These are phyloP conservation scores for Channa maculata DNA, from an alignment of 2,113 vertebrate species.

Conservation along the genomic window DNA sequence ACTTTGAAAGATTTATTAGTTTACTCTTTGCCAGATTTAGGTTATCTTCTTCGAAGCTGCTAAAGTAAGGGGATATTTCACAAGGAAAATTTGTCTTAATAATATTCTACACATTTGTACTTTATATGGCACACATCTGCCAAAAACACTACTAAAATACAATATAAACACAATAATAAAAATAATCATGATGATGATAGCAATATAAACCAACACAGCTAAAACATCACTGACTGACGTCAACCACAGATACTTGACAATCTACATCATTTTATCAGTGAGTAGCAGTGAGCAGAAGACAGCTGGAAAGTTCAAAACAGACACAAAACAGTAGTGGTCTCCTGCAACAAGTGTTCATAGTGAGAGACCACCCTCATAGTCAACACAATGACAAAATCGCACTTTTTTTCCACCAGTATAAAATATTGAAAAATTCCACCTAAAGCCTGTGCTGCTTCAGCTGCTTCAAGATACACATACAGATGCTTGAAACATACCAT, in stretches of 20 bases:
- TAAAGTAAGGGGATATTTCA: too few relatives aligned
- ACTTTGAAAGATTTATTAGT: neutral
- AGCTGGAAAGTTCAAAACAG: constrained; percentile 43
- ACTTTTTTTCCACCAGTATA: constrained; percentile 16
- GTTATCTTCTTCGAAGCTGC: too few relatives aligned
- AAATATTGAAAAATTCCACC: constrained; percentile 9
- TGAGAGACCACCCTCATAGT: constrained; percentile 51
- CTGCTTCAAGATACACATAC: neutral
- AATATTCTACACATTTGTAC: too few relatives aligned
- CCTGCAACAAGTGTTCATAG: constrained; percentile 39
- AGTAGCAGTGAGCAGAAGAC: constrained; percentile 11
- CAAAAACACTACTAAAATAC: too few relatives aligned
- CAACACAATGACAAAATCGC: constrained; percentile 4
- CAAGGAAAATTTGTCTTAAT: too few relatives aligned
- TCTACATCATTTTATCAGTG: neutral
- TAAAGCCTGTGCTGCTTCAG: neutral
- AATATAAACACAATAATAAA: neutral
- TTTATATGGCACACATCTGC: too few relatives aligned
- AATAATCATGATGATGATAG: neutral
- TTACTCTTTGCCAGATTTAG: too few relatives aligned
- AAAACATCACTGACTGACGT: constrained; percentile 2
- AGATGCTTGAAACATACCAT: neutral
- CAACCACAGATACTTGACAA: neutral
- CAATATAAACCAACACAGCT: constrained; percentile 2
- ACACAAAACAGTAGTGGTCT: constrained; percentile 32